Conservation (phyloP, 2,888 invertebrate species). For the Adela reaumurella region DNA sequence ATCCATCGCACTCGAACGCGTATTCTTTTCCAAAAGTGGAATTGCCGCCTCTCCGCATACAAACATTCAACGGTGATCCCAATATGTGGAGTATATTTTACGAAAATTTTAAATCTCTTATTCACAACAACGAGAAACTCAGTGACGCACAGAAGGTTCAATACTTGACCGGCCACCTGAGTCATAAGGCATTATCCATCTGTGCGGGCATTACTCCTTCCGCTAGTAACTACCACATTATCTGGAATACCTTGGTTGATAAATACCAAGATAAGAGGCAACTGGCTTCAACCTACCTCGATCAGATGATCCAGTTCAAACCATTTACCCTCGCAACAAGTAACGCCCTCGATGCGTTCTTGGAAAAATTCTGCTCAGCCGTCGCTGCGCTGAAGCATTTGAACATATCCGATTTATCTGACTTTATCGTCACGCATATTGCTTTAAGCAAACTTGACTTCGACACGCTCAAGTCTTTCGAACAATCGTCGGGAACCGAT, state of each 20-base stretch:
- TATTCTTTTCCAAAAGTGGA: background rate
- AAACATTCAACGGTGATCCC: background rate
- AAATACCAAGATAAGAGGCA: constrained; percentile 1
- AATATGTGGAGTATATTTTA: constrained; percentile 1
- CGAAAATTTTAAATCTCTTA: background rate
- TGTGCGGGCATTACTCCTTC: constrained; percentile 21
- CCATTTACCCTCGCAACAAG: background rate
- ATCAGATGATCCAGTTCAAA: background rate
- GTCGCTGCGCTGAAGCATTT: background rate
- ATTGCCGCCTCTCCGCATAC: background rate
- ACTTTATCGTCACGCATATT: constrained; percentile 11
- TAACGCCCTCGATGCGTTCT: background rate
- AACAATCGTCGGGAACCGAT: background rate
- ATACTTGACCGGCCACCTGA: background rate
- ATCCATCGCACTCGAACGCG: too few relatives aligned
- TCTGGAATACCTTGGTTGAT: background rate
- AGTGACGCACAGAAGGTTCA: background rate
- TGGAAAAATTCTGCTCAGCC: background rate
- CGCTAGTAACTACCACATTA: constrained; percentile 15
- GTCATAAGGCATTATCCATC: background rate
- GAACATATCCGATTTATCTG: background rate
- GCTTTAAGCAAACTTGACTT: constrained; percentile 13
- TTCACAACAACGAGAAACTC: background rate
- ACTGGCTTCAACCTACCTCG: background rate
- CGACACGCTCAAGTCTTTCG: constrained; percentile 4